Percentiles rank a stretch among this genome's conserved stretches.
Conservation (phyloP, 2,113 vertebrate genomes). For the Loxodonta africana region DNA sequence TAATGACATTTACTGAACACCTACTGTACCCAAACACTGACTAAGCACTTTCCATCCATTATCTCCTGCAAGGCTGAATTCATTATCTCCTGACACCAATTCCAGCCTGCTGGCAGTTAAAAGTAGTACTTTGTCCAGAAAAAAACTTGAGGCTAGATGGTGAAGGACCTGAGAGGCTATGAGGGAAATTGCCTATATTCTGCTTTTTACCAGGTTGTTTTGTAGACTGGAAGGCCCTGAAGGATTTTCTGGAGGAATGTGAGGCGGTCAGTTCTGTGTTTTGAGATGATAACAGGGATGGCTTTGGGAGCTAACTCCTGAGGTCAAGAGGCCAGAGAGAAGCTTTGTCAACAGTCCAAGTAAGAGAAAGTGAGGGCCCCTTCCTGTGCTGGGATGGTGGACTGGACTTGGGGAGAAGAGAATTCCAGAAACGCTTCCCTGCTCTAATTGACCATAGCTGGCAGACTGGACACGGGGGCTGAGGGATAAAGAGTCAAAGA, state of each 20-base stretch:
- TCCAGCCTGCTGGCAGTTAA: not conserved
- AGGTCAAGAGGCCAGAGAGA: conserved; percentile 4
- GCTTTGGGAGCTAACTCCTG: conserved; percentile 11
- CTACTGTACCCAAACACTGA: not conserved
- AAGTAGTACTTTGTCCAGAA: conserved; percentile 47
- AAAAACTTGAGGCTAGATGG: not conserved
- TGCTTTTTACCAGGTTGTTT: conserved; percentile 39
- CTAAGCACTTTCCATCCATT: conserved; percentile 4
- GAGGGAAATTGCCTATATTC: not conserved
- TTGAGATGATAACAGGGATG: conserved; percentile 26
- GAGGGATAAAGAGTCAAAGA: not conserved
- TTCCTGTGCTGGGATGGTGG: not conserved
- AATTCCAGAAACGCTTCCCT: not conserved
- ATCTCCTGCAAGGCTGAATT: not conserved
- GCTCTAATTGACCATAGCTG: not conserved
- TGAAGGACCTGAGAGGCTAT: not conserved
- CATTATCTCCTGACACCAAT: not conserved
- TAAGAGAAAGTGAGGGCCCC: not conserved
- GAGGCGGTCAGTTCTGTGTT: conserved; percentile 43
- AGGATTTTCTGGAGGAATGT: conserved; percentile 15
- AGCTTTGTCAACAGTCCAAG: not conserved
- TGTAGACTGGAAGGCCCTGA: not conserved
- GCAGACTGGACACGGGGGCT: not conserved
- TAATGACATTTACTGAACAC: not conserved
- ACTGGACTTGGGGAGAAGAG: not conserved